Percentiles rank a stretch among this genome's conserved stretches.
Evolutionary conservation across 2,797 vertebrate genomes (phyloP).

Genomic region (Gobio occitaniae): DNA sequence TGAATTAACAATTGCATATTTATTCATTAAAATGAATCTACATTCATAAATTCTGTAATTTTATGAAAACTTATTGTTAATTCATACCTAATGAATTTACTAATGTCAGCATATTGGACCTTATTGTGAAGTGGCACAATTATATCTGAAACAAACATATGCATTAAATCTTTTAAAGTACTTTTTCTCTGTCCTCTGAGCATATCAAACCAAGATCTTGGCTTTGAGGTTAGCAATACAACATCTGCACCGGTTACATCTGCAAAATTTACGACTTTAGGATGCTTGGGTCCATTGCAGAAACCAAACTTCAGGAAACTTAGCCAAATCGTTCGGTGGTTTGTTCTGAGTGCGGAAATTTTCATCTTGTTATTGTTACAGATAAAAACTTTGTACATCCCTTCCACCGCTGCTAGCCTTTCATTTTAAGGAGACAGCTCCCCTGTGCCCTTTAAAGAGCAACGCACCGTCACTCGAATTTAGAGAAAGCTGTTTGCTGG

Average conservation of each 20-base stretch:
- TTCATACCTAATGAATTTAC: neutral
- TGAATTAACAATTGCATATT: neutral
- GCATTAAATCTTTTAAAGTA: neutral
- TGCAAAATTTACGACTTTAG: constrained; percentile 36
- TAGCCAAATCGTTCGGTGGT: neutral
- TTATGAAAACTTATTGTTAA: neutral
- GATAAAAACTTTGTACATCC: constrained; percentile 48
- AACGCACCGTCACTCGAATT: constrained; percentile 43
- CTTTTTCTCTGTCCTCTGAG: neutral
- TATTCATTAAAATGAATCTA: neutral
- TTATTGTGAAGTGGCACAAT: neutral
- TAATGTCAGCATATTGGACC: neutral
- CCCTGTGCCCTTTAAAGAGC: constrained; percentile 51
- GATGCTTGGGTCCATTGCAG: constrained; percentile 3
- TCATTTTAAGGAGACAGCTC: constrained; percentile 54
- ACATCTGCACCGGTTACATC: constrained; percentile 4
- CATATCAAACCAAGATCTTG: constrained; percentile 19
- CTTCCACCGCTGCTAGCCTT: constrained; percentile 44
- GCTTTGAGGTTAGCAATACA: constrained; percentile 3
- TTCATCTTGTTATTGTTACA: constrained; percentile 45
- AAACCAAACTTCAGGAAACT: constrained; percentile 4
- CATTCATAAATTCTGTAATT: neutral
- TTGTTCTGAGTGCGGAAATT: constrained; percentile 17
- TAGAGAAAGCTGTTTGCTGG: constrained; percentile 54
- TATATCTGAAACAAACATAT: neutral